Base-by-base conservation (phyloP, 1,140 invertebrate species). In the Formica selysi region DNA sequence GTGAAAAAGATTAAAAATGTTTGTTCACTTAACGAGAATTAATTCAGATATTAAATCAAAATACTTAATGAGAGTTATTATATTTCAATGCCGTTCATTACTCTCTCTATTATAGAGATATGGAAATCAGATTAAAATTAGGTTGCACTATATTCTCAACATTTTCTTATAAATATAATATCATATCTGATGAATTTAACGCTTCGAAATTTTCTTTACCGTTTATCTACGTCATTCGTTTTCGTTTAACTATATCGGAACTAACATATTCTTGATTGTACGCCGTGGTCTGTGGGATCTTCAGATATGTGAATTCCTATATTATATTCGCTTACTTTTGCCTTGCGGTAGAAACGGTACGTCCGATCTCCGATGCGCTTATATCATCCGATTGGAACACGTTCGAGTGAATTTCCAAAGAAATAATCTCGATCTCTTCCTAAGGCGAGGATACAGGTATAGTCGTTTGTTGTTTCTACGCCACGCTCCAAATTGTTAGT, bases 341-440 rank as follows among this genome's bases (percentile, higher is more conserved):
- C 7, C 13, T 70, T 19, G 44, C 67, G 51, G 22, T 44, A 74
- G 54, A 83, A 51, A 71, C 54, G 48, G 48, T 51, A 65, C 38
- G 67, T 71, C 36, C 65, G 65, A 73, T 61, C 54, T 22, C 38
- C 22, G 41, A 8, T 36, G 38, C 26, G 41, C 16, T 32, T 57
- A 41, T 62, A 86, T 68, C 78, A 68, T n/a, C 57, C 83, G 87
- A 89, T 89, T 80, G 71, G 62, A 89, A 86, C 74, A 89, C 76
- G 80, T 88, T 68, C 80, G 73, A 83, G 74, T 79, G 86, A 74
- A 85, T 89, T 87, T 59, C 19, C 62, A 19, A 76, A 38, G 73
- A 13, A 32, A 67, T 44, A 87, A 88, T 87, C 79, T 87, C 61
- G 64, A 59, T 73, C 78, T 73, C 78, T 62, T 61, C 59, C 19